A percentile compares a stretch with the other conserved stretches of the same genome.
These are phyloP conservation scores for Chymomyza fuscimana DNA, from an alignment of 2,888 invertebrate species.

Conservation along the genomic window DNA sequence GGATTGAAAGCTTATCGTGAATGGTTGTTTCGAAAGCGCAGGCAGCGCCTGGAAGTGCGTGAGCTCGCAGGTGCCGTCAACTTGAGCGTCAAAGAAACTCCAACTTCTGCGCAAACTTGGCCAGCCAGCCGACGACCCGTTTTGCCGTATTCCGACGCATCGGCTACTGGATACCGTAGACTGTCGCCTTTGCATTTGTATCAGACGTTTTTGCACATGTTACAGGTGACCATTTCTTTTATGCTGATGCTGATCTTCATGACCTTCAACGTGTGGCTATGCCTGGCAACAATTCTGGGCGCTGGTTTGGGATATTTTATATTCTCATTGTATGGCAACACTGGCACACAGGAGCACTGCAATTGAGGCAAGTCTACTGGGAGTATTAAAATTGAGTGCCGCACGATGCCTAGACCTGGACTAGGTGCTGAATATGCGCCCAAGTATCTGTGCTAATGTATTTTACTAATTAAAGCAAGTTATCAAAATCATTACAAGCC, in stretches of 20 bases:
- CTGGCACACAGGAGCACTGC: conserved; percentile 51
- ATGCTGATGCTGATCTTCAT: conserved; percentile 97
- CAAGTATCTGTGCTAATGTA: conserved; percentile 55
- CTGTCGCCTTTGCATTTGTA: conserved; percentile 82
- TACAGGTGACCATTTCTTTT: conserved; percentile 94
- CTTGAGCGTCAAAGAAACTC: not conserved
- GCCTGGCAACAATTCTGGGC: conserved; percentile 91
- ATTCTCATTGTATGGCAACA: conserved; percentile 82
- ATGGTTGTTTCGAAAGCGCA: conserved; percentile 33
- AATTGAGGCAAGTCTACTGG: conserved; percentile 35
- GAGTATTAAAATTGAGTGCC: too few relatives aligned
- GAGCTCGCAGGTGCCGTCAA: not conserved
- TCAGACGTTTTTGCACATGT: conserved; percentile 91
- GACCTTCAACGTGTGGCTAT: conserved; percentile 97
- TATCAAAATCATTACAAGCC: conserved; percentile 56
- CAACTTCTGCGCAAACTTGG: too few relatives aligned
- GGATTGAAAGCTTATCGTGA: conserved; percentile 51
- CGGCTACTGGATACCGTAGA: not conserved
- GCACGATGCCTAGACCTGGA: not conserved
- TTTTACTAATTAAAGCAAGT: conserved; percentile 68
- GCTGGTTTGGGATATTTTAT: conserved; percentile 94
- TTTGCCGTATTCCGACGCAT: not conserved
- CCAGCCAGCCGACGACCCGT: not conserved
- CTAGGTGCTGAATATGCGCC: not conserved
- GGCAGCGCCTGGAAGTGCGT: not conserved